phyloP scores from a whole-genome alignment of 2,797 vertebrate genomes.

The Podarcis lilfordi region DNA sequence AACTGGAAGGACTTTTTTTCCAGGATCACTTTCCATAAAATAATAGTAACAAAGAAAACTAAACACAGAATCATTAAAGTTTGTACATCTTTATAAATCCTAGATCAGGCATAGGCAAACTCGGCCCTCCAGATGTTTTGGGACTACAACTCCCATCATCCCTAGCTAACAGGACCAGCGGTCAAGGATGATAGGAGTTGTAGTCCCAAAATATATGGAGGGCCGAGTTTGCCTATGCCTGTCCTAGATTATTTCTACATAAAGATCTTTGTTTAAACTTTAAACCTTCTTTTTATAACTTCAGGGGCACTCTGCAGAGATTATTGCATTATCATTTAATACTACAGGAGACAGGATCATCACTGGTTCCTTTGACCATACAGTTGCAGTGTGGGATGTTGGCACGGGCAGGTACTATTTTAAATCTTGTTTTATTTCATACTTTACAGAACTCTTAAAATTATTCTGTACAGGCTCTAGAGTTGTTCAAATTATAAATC shows the following conservation, averaged over 20 bases:
- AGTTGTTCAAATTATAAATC: neutral
- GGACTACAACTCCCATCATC: too few relatives aligned
- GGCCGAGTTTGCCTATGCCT: too few relatives aligned
- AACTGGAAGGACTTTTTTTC: too few relatives aligned
- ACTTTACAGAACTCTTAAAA: slow-evolving; percentile 11
- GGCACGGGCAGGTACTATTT: slow-evolving; percentile 85
- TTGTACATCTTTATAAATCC: neutral
- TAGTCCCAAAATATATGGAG: too few relatives aligned
- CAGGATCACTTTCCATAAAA: neutral
- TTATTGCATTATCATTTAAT: slow-evolving; percentile 91
- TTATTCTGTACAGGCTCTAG: neutral
- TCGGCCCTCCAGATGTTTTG: too few relatives aligned
- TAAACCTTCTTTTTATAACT: slow-evolving; percentile 27
- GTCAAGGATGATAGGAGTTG: too few relatives aligned
- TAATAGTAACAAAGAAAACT: neutral
- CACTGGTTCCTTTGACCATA: slow-evolving; percentile 94
- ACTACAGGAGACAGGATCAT: slow-evolving; percentile 87
- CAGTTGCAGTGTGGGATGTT: slow-evolving; percentile 89
- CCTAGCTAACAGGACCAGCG: too few relatives aligned
- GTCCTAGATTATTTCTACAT: neutral
- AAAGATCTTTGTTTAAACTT: slow-evolving; percentile 36
- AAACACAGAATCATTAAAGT: too few relatives aligned
- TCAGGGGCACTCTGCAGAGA: slow-evolving; percentile 93
- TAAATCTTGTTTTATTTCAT: slow-evolving; percentile 25
- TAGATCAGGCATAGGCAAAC: too few relatives aligned